A percentile compares a stretch with the other conserved stretches of the same genome.
Evolutionary conservation across 2,797 vertebrate genomes (phyloP).

Genomic region (Coccyzus lansbergi): DNA sequence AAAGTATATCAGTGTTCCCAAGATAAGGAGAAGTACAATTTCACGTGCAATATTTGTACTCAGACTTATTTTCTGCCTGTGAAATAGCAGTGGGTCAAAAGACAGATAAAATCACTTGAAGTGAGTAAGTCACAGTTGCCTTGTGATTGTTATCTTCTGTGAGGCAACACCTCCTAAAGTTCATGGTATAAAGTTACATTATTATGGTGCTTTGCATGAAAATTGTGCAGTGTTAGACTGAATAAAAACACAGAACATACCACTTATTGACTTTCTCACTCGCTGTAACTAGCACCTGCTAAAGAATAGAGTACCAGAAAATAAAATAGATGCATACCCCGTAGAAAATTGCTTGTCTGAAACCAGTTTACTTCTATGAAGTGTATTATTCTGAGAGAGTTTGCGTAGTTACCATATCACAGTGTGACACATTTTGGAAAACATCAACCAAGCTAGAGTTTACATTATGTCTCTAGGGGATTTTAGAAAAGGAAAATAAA

Average conservation of each 20-base stretch:
- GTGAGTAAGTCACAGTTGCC: neutral
- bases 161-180: neutral
- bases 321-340: neutral
- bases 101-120: constrained; percentile 4
- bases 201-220: neutral
- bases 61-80: neutral
- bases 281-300: neutral
- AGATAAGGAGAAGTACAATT: constrained; percentile 29
- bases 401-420: neutral
- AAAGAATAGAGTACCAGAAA: neutral
- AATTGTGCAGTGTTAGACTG: neutral
- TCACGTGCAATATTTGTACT: neutral
- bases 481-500: neutral
- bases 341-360: neutral
- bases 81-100: neutral
- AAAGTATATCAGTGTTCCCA: neutral
- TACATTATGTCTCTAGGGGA: neutral
- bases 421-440: neutral
- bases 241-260: neutral
- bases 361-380: neutral
- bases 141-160: neutral
- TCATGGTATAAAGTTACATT: neutral
- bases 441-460: neutral
- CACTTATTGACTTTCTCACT: neutral
- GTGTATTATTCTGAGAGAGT: neutral